Conservation (phyloP, 2,888 invertebrate genomes). For the Drosophila affinis region DNA sequence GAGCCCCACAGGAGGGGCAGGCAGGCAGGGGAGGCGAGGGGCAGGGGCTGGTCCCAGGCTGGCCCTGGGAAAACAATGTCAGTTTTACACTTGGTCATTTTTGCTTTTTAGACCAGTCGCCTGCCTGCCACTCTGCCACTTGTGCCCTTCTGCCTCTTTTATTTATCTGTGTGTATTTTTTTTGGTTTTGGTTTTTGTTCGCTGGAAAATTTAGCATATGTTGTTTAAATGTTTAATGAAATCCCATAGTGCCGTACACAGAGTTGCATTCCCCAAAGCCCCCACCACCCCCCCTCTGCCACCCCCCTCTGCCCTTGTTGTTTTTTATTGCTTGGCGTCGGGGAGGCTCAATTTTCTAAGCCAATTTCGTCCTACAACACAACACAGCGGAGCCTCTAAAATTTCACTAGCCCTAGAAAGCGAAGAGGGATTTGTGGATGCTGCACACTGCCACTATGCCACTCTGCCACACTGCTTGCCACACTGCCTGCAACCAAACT, state of each 20-base stretch:
- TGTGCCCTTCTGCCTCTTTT: neutral
- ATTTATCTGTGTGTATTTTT: slow-evolving; percentile 7
- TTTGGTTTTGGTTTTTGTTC: neutral
- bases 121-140: neutral
- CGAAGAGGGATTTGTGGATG: neutral
- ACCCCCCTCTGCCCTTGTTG: slow-evolving; percentile 6
- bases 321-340: slow-evolving; percentile 10
- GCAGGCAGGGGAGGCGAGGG: neutral
- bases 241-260: slow-evolving; percentile 68
- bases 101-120: slow-evolving; percentile 48
- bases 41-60: too few species aligned
- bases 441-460: neutral
- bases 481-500: slow-evolving; percentile 44
- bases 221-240: slow-evolving; percentile 77
- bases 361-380: slow-evolving; percentile 72
- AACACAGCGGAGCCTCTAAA: slow-evolving; percentile 3
- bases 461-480: too few species aligned
- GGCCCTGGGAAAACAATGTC: slow-evolving; percentile 63
- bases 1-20: slow-evolving; percentile 59
- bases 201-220: slow-evolving; percentile 73
- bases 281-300: too few species aligned
- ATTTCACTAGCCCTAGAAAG: slow-evolving; percentile 22
- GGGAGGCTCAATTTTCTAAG: slow-evolving; percentile 75
- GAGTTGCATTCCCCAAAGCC: slow-evolving; percentile 62
- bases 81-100: slow-evolving; percentile 74